phyloP scores from a whole-genome alignment of 1,140 invertebrate genomes.

The Listronotus bonariensis region DNA sequence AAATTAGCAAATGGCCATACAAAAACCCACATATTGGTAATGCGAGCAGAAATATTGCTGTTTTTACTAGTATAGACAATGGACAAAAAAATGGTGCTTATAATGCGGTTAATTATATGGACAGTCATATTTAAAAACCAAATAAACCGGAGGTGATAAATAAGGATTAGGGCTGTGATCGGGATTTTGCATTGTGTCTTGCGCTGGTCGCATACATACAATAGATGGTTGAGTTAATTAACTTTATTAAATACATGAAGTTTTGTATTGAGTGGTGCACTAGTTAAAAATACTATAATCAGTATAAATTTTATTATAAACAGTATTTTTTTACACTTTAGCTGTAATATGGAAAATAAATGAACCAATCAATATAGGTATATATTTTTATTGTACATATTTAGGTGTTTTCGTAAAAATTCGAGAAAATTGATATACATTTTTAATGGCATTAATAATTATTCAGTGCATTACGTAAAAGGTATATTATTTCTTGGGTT shows the following conservation, averaged over 20 bases:
- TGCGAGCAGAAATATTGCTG: slow-evolving; percentile 17
- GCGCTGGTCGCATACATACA: slow-evolving; percentile 6
- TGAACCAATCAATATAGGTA: too few relatives aligned
- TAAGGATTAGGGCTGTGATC: not conserved
- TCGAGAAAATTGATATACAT: too few relatives aligned
- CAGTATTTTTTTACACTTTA: too few relatives aligned
- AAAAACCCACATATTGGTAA: slow-evolving; percentile 16
- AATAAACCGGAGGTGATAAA: not conserved
- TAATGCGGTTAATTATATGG: slow-evolving; percentile 14
- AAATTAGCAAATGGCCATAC: slow-evolving; percentile 25
- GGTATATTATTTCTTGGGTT: too few relatives aligned
- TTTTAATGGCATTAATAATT: too few relatives aligned
- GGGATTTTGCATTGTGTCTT: not conserved
- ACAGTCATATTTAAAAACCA: slow-evolving; percentile 22
- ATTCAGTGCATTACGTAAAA: too few relatives aligned
- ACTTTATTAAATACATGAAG: not conserved
- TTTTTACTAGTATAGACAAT: slow-evolving; percentile 13
- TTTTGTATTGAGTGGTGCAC: too few relatives aligned
- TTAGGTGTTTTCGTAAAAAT: too few relatives aligned
- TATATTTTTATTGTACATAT: too few relatives aligned
- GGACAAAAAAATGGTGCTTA: slow-evolving; percentile 7
- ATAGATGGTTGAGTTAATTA: not conserved
- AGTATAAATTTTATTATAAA: too few relatives aligned
- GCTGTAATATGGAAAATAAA: too few relatives aligned
- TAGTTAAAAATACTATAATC: too few relatives aligned